Evolutionary conservation across 2,888 invertebrate species (phyloP).

Genomic region (Listrodromus nycthemerus): DNA sequence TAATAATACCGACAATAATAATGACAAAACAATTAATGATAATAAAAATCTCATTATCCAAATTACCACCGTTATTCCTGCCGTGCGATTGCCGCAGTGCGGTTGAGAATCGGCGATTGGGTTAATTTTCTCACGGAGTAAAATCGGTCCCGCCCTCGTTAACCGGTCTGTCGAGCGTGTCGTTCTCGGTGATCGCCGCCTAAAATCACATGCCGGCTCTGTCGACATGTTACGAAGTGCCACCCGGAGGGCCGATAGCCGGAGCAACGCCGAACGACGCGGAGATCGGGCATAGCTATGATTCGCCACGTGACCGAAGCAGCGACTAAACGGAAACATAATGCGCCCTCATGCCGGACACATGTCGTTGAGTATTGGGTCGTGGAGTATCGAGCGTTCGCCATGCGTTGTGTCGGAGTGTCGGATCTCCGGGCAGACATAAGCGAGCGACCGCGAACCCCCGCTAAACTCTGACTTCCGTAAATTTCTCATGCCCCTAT

Average conservation of each 20-base stretch:
- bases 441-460: constrained; percentile 19
- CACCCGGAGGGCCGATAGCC: neutral
- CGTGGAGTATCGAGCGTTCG: constrained; percentile 1
- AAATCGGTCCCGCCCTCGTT: constrained; percentile 10
- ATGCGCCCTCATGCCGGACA: constrained; percentile 69
- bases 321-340: constrained; percentile 64
- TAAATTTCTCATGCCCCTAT: constrained; percentile 68
- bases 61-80: neutral
- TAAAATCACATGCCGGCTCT: constrained; percentile 63
- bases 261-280: neutral
- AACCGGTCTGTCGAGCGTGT: neutral
- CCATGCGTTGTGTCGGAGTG: constrained; percentile 45
- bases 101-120: neutral
- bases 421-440: constrained; percentile 40
- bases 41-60: neutral
- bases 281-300: constrained; percentile 36
- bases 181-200: constrained; percentile 34
- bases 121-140: constrained; percentile 45
- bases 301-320: constrained; percentile 67
- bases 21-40: neutral
- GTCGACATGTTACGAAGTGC: constrained; percentile 36
- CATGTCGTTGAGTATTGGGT: constrained; percentile 48
- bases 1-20: neutral
- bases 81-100: too few species aligned
- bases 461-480: constrained; percentile 65